Percentiles rank a stretch among this genome's conserved stretches.
phyloP scores from a whole-genome alignment of 2,888 invertebrate species.

The Cybosia mesomella region DNA sequence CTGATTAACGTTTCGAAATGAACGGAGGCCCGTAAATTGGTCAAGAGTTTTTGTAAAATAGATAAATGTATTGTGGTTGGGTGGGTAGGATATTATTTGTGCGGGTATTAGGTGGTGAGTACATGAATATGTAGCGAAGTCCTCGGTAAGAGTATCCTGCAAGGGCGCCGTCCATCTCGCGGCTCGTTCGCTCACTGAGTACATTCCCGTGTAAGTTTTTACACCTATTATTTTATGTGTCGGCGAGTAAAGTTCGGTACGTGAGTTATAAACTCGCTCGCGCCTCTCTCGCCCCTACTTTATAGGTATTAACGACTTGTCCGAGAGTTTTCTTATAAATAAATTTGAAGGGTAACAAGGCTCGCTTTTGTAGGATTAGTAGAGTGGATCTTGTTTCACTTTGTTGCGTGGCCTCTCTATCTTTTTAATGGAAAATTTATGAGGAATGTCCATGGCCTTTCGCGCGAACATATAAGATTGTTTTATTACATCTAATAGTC shows the following conservation, averaged over 20 bases:
- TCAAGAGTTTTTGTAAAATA: constrained; percentile 50
- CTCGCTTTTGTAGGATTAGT: constrained; percentile 87
- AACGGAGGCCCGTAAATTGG: constrained; percentile 36
- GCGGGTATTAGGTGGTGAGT: constrained; percentile 46
- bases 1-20: constrained; percentile 71
- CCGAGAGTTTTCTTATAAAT: constrained; percentile 88
- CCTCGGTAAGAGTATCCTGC: constrained; percentile 44
- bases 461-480: constrained; percentile 53
- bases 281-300: constrained; percentile 87
- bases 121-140: constrained; percentile 50
- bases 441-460: constrained; percentile 62
- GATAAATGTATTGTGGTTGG: constrained; percentile 35
- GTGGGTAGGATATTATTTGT: constrained; percentile 41
- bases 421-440: constrained; percentile 80
- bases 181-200: constrained; percentile 84
- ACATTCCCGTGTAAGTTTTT: constrained; percentile 87
- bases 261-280: constrained; percentile 87
- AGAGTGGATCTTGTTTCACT: constrained; percentile 87
- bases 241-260: constrained; percentile 87
- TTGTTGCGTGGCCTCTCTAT: constrained; percentile 83
- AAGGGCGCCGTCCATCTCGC: constrained; percentile 80
- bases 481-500: constrained; percentile 5
- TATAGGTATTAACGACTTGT: constrained; percentile 88
- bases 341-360: constrained; percentile 88
- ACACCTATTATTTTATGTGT: constrained; percentile 88